These are phyloP conservation scores for Metopolophium dirhodum DNA, from an alignment of 1,140 invertebrate species.

Conservation along the genomic window DNA sequence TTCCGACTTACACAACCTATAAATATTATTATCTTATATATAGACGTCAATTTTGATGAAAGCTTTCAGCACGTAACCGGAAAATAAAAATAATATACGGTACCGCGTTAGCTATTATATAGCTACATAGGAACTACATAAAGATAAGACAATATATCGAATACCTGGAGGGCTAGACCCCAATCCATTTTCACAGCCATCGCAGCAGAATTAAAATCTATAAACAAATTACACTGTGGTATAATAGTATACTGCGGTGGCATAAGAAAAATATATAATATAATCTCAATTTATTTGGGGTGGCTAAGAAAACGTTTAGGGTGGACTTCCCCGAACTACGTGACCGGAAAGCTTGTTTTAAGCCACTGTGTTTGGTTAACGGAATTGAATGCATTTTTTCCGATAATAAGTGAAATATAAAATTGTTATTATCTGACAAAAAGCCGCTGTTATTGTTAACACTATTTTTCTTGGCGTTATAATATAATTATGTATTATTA, in stretches of 20 bases:
- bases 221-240: conserved; percentile 6
- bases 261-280: background rate
- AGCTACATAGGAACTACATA: background rate
- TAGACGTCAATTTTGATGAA: conserved; percentile 50
- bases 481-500: background rate
- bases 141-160: background rate
- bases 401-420: background rate
- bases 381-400: conserved; percentile 23
- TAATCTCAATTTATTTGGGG: conserved; percentile 50
- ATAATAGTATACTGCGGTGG: background rate
- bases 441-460: background rate
- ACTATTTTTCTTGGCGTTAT: background rate
- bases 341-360: conserved; percentile 28
- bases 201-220: conserved; percentile 11
- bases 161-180: background rate
- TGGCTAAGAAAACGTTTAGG: conserved; percentile 42
- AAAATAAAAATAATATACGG: conserved; percentile 24
- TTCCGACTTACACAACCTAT: background rate
- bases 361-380: background rate
- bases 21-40: conserved; percentile 38
- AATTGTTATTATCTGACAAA: background rate
- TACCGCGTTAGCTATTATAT: background rate
- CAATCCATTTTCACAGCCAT: too few species aligned
- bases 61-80: conserved; percentile 41
- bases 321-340: background rate